Evolutionary conservation across 2,888 invertebrate species (phyloP).

Genomic region (Cephus spinipes): DNA sequence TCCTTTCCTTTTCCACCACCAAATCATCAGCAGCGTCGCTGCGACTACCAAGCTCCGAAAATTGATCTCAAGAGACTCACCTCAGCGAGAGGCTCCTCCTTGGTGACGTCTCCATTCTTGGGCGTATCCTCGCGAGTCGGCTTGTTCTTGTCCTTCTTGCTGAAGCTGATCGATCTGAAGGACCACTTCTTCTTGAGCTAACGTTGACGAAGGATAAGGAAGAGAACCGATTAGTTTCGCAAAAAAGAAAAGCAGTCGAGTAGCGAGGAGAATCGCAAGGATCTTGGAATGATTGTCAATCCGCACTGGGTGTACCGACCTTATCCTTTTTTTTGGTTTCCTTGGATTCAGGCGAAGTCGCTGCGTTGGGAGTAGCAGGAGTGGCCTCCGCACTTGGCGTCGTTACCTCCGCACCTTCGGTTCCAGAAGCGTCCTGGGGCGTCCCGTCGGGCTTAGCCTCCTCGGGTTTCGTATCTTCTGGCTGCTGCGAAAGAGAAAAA

Average conservation of each 20-base stretch:
- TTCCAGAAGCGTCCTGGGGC: conserved; percentile 52
- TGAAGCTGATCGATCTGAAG: conserved; percentile 87
- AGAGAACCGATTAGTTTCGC: not conserved
- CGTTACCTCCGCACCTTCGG: conserved; percentile 58
- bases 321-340: conserved; percentile 64
- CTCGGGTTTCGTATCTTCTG: conserved; percentile 35
- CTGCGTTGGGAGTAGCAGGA: conserved; percentile 55
- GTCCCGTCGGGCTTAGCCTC: conserved; percentile 55
- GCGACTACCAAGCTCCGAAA: not conserved
- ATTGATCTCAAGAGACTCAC: conserved; percentile 60
- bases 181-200: conserved; percentile 91
- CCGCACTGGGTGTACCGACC: conserved; percentile 34
- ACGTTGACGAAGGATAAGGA: conserved; percentile 33
- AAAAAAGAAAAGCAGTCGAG: not conserved
- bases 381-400: conserved; percentile 59
- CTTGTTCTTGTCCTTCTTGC: conserved; percentile 88
- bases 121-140: conserved; percentile 76
- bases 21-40: not conserved
- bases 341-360: conserved; percentile 61
- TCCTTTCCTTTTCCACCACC: too few species aligned
- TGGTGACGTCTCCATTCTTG: conserved; percentile 72
- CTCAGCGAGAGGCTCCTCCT: conserved; percentile 73
- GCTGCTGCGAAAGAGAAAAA: conserved; percentile 12
- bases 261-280: not conserved
- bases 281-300: not conserved